Evolutionary conservation across 2,888 invertebrate genomes (phyloP).

Genomic region (Pseudococcus longispinus): DNA sequence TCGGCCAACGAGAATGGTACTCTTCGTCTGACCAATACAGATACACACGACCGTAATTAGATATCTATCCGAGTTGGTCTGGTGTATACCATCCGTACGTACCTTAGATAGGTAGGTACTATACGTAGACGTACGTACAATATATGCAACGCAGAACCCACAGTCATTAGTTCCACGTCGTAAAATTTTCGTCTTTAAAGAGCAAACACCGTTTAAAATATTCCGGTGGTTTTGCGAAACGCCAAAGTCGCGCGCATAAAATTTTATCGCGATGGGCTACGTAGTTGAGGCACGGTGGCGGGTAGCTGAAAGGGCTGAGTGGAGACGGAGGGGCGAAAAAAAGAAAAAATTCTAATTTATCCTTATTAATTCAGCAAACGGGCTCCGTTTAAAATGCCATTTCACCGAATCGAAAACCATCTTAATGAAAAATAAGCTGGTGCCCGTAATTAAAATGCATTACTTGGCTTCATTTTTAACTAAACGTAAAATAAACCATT

Average conservation of each 20-base stretch:
- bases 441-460: constrained; percentile 36
- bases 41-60: constrained; percentile 15
- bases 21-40: neutral
- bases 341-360: constrained; percentile 21
- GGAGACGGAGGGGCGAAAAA: neutral
- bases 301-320: too few relatives aligned
- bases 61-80: neutral
- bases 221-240: neutral
- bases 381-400: constrained; percentile 28
- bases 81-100: neutral
- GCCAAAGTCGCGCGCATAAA: neutral
- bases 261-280: neutral
- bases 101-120: neutral
- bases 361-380: constrained; percentile 31
- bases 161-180: constrained; percentile 34
- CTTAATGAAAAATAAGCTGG: constrained; percentile 24
- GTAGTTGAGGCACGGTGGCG: too few relatives aligned
- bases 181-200: constrained; percentile 23
- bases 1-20: neutral
- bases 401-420: constrained; percentile 19
- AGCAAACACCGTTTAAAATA: constrained; percentile 22
- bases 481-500: constrained; percentile 16
- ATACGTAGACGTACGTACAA: neutral
- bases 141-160: neutral
- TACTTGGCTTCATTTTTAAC: constrained; percentile 31